Percentiles rank a stretch among this genome's conserved stretches.
Evolutionary conservation across 2,113 vertebrate species (phyloP).

Genomic region (Phaetusa simplex): DNA sequence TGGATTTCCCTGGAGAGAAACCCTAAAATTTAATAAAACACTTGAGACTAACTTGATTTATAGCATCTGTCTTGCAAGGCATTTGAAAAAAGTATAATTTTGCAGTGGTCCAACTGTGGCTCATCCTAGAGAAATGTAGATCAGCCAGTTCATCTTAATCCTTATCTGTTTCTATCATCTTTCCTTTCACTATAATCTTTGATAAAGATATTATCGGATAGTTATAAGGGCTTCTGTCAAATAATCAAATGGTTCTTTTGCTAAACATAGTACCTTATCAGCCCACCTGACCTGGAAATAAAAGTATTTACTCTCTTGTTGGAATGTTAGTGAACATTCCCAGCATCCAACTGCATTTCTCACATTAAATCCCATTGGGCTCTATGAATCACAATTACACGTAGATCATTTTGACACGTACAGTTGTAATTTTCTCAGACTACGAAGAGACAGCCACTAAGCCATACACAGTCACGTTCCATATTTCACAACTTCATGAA

Average conservation of each 20-base stretch:
- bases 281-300: background rate
- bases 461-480: background rate
- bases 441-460: background rate
- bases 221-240: background rate
- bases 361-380: background rate
- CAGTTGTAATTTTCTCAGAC: background rate
- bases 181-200: background rate
- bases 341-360: background rate
- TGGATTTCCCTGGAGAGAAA: background rate
- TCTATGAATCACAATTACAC: background rate
- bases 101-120: background rate
- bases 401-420: background rate
- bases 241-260: background rate
- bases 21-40: background rate
- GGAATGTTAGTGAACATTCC: background rate
- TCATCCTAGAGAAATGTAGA: background rate
- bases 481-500: background rate
- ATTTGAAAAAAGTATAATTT: background rate
- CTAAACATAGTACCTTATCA: background rate
- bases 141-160: background rate
- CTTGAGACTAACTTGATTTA: slow-evolving; percentile 6
- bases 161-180: background rate
- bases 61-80: background rate
- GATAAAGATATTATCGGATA: background rate
- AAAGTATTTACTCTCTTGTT: background rate